Base-by-base conservation (phyloP, 1,140 invertebrate genomes). In the Drosophila rufa region DNA sequence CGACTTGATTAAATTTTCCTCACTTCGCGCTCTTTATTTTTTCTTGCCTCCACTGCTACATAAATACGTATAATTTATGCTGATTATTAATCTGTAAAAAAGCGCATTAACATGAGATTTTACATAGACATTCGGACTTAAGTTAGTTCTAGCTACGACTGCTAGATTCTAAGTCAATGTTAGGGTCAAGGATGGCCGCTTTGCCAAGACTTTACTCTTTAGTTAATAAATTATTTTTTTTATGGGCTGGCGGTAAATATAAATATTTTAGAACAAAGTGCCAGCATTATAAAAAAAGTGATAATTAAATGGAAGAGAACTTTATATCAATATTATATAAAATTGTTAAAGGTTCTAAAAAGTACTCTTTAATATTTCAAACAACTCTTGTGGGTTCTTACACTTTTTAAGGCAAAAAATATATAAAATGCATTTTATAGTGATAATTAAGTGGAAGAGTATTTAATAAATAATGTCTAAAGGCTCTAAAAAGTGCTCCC, bases 1-100 rank as follows among this genome's bases (percentile, higher is more conserved):
- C 75, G 19, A 69, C 64, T 78, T 78, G 48, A 70, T 70, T 78
- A 57, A 46, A 50, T 78, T 78, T 51, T 78, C 40, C 25, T 40
- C 27, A 25, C 43, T 56, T 25, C 12, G 43, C 19, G 33, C 22
- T 22, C 27, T 42, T 38, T 46, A 17, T 38, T 55, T 22, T n/a
- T 11, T 27, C 25, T 27, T 27, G 50, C 48, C 55, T 19, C 14
- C 62, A 19, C 19, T 48, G 33, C 33, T 25, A 2, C 70, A 64
- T 57, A 75, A 75, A 64, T 27, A 50, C 51, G 38, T 51, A 58
- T 75, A 66, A 75, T 75, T 75, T 75, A 75, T 75, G 60, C 36
- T 75, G 69, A 46, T 47, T 62, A 75, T 74, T 75, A 75, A 75
- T 74, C 53, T 11, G 45, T 38, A 2, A 73, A 59, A 73, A 60